phyloP scores from a whole-genome alignment of 1,140 invertebrate species.

The Globodera rostochiensis region DNA sequence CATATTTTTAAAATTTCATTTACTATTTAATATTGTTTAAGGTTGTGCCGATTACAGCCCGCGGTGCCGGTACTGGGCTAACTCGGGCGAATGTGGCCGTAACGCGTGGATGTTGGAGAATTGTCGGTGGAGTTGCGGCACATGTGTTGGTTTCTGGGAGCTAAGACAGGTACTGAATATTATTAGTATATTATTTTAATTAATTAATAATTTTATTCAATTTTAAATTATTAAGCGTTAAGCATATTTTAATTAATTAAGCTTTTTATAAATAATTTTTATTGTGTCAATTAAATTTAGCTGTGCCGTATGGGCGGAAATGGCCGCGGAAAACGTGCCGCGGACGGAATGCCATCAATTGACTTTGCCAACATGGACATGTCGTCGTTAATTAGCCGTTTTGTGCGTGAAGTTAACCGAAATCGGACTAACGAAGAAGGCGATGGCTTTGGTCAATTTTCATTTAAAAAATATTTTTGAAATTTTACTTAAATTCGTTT shows the following conservation, averaged over 20 bases:
- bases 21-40: slow-evolving; percentile 13
- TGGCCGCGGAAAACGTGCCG: background rate
- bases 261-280: no score
- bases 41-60: slow-evolving; percentile 47
- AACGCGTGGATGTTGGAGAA: slow-evolving; percentile 54
- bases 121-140: slow-evolving; percentile 35
- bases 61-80: slow-evolving; percentile 33
- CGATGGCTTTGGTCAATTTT: no score
- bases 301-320: background rate
- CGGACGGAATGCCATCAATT: background rate
- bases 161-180: slow-evolving; percentile 28
- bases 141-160: slow-evolving; percentile 33
- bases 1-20: background rate
- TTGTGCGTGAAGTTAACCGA: background rate
- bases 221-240: no score
- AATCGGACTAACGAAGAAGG: no score
- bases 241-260: no score
- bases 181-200: background rate
- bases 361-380: background rate
- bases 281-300: background rate
- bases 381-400: background rate
- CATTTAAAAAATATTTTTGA: no score
- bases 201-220: no score
- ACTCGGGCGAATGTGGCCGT: slow-evolving; percentile 36
- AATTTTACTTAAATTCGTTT: no score